phyloP scores from a whole-genome alignment of 2,888 invertebrate genomes.

The Mystacides longicornis region DNA sequence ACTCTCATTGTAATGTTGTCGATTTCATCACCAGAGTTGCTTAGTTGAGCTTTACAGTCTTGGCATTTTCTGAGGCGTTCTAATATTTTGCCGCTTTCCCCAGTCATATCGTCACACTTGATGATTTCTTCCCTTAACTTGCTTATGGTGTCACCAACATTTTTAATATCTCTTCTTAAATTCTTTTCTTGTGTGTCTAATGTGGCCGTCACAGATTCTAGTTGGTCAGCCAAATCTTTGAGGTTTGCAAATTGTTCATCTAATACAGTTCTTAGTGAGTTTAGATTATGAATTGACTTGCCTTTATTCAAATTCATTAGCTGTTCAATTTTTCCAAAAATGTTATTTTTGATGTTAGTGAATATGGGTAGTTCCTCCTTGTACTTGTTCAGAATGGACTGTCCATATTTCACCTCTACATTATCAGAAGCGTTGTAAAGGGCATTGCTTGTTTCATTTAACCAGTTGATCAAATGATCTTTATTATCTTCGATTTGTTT shows the following conservation, averaged over 20 bases:
- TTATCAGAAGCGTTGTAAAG: constrained; percentile 69
- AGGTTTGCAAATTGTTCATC: constrained; percentile 72
- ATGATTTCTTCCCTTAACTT: constrained; percentile 76
- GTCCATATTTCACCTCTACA: constrained; percentile 74
- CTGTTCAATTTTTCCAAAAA: constrained; percentile 73
- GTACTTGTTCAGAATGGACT: constrained; percentile 72
- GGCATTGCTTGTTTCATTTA: constrained; percentile 71
- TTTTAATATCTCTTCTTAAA: constrained; percentile 65
- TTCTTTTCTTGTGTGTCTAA: constrained; percentile 68
- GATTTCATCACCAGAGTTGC: constrained; percentile 58
- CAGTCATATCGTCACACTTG: constrained; percentile 83
- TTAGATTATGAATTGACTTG: constrained; percentile 60
- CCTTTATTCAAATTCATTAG: constrained; percentile 68
- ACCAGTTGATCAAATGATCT: constrained; percentile 76
- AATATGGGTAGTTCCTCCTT: constrained; percentile 78
- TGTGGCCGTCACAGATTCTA: constrained; percentile 65
- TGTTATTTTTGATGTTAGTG: constrained; percentile 65
- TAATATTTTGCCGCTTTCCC: constrained; percentile 77
- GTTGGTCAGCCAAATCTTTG: constrained; percentile 61
- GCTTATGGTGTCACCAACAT: constrained; percentile 60
- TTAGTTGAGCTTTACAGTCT: constrained; percentile 62
- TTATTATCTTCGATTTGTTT: constrained; percentile 84
- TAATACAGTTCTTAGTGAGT: constrained; percentile 58
- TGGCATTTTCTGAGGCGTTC: constrained; percentile 71
- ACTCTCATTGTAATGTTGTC: constrained; percentile 62